phyloP scores from a whole-genome alignment of 2,797 vertebrate genomes.

The Premnoplex brunnescens region DNA sequence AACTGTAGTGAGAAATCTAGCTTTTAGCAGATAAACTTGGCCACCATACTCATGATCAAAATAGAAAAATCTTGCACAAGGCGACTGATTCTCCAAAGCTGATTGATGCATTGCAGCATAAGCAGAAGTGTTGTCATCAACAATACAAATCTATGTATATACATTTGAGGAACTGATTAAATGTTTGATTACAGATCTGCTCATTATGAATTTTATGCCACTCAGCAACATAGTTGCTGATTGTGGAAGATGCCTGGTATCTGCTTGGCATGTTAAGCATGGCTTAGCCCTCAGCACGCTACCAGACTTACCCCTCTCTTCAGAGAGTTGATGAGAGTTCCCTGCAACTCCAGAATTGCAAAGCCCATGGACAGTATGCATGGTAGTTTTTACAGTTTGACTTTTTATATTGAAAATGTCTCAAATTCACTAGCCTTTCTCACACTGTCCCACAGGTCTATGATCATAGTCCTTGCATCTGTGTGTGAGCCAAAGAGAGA shows the following conservation, averaged over 20 bases:
- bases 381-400: not conserved
- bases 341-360: not conserved
- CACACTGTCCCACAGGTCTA: not conserved
- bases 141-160: not conserved
- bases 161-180: not conserved
- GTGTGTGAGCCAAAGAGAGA: not conserved
- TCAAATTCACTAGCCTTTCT: not conserved
- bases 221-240: not conserved
- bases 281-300: not conserved
- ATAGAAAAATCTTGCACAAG: rapidly evolving
- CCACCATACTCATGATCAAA: not conserved
- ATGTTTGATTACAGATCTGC: not conserved
- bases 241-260: not conserved
- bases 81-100: not conserved
- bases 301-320: not conserved
- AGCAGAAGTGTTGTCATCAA: not conserved
- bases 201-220: not conserved
- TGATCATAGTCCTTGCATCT: not conserved
- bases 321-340: not conserved
- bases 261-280: not conserved
- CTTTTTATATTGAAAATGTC: not conserved
- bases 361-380: not conserved
- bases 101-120: not conserved
- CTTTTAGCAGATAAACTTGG: not conserved
- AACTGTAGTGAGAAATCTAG: not conserved